phyloP scores from a whole-genome alignment of 2,113 vertebrate species.

The Pao palembangensis region DNA sequence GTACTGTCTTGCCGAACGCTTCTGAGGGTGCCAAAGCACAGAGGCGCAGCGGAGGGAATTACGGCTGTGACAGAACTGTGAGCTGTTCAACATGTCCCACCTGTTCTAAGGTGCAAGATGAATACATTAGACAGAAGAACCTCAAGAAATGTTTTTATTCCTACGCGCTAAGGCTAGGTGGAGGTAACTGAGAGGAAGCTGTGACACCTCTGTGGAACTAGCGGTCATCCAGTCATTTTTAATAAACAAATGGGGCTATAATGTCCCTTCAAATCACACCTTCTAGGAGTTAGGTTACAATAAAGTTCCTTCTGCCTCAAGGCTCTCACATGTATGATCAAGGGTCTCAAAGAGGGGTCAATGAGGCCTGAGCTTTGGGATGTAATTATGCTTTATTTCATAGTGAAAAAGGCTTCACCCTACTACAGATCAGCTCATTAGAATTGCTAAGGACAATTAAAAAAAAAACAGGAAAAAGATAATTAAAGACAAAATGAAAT shows the following conservation, averaged over 20 bases:
- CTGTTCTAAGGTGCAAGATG: constrained; percentile 38
- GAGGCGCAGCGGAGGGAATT: constrained; percentile 7
- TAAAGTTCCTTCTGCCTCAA: constrained; percentile 11
- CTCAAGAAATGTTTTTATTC: constrained; percentile 33
- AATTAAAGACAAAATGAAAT: background rate
- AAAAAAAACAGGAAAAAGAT: background rate
- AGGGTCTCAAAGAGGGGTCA: constrained; percentile 9
- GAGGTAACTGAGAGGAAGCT: too few relatives aligned
- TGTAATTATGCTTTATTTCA: constrained; percentile 32
- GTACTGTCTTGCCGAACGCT: constrained; percentile 27
- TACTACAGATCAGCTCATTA: constrained; percentile 3
- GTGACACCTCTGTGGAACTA: too few relatives aligned
- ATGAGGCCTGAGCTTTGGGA: constrained; percentile 9
- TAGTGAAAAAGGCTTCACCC: constrained; percentile 7
- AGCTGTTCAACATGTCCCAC: constrained; percentile 27
- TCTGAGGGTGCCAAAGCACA: constrained; percentile 25
- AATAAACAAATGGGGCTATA: too few relatives aligned
- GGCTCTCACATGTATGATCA: constrained; percentile 15
- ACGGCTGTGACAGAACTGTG: constrained; percentile 16
- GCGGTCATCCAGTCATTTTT: too few relatives aligned
- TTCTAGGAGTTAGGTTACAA: background rate
- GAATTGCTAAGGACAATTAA: too few relatives aligned
- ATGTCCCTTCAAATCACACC: too few relatives aligned
- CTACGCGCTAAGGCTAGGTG: too few relatives aligned
- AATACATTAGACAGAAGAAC: constrained; percentile 41